These are phyloP conservation scores for Dryobota labecula DNA, from an alignment of 2,888 invertebrate species.

Conservation along the genomic window DNA sequence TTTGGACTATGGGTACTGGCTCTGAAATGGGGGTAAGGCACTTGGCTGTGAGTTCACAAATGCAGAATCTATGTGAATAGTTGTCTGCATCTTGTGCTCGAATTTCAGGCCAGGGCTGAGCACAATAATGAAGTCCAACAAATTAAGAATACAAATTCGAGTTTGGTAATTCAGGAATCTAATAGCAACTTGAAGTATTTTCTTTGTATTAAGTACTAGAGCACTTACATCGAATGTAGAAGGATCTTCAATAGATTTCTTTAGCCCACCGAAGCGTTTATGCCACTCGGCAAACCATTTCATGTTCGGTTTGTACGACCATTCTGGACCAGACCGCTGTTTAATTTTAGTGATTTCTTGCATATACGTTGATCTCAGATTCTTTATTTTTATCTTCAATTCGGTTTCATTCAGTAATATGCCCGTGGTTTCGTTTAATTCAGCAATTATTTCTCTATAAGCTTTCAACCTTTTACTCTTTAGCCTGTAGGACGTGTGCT, in stretches of 20 bases:
- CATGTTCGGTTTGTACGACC: conserved; percentile 75
- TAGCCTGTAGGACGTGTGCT: conserved; percentile 79
- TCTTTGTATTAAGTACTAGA: neutral
- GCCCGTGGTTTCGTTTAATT: conserved; percentile 76
- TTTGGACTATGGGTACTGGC: neutral
- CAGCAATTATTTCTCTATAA: conserved; percentile 74
- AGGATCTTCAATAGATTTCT: conserved; percentile 60
- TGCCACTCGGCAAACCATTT: conserved; percentile 82
- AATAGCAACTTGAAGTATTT: neutral
- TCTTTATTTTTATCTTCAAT: conserved; percentile 79
- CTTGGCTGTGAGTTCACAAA: neutral
- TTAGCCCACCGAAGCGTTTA: conserved; percentile 64
- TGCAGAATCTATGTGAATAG: neutral
- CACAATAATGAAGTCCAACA: neutral
- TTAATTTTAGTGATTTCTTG: conserved; percentile 81
- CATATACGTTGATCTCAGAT: conserved; percentile 78
- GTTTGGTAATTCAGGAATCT: neutral
- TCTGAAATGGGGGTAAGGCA: neutral
- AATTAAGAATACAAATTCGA: neutral
- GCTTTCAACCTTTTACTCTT: conserved; percentile 78
- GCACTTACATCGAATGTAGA: conserved; percentile 63
- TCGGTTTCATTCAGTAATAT: conserved; percentile 76
- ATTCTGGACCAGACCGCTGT: conserved; percentile 71
- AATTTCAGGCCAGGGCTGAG: neutral
- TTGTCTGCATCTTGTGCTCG: neutral